Conservation (phyloP, 2,113 vertebrate genomes). For the Cyphomyrus discorhynchus region DNA sequence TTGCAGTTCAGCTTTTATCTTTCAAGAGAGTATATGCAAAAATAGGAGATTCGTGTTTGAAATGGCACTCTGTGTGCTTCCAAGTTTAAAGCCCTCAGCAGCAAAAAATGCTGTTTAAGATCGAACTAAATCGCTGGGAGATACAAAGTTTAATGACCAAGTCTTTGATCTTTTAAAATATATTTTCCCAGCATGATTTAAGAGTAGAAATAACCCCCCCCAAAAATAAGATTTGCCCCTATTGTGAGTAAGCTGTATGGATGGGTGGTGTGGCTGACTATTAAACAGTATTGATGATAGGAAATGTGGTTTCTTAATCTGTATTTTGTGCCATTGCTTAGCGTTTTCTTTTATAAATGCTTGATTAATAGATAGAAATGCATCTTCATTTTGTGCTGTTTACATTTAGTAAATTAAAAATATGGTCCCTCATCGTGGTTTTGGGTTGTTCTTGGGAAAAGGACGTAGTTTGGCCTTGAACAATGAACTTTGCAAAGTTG, state of each 20-base stretch:
- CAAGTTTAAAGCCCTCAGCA: too few species aligned
- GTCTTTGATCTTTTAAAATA: too few species aligned
- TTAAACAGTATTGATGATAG: neutral
- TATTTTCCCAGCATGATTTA: too few species aligned
- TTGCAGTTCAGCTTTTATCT: too few species aligned
- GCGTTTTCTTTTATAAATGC: neutral
- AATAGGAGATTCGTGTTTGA: too few species aligned
- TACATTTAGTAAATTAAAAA: neutral
- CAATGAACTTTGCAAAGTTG: neutral
- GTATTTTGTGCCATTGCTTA: neutral
- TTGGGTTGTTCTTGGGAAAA: neutral
- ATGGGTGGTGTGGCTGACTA: neutral
- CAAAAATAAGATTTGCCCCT: neutral
- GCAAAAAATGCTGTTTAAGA: too few species aligned
- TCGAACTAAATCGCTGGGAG: too few species aligned
- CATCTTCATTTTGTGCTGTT: neutral
- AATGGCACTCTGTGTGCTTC: too few species aligned
- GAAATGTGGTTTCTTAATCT: neutral
- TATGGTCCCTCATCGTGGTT: neutral
- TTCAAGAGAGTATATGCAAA: too few species aligned
- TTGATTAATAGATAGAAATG: neutral
- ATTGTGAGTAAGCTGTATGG: neutral
- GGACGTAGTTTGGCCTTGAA: neutral
- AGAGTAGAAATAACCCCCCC: too few species aligned
- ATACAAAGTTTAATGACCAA: too few species aligned